Evolutionary conservation across 2,113 vertebrate genomes (phyloP).

Genomic region (Hystrix brachyura): DNA sequence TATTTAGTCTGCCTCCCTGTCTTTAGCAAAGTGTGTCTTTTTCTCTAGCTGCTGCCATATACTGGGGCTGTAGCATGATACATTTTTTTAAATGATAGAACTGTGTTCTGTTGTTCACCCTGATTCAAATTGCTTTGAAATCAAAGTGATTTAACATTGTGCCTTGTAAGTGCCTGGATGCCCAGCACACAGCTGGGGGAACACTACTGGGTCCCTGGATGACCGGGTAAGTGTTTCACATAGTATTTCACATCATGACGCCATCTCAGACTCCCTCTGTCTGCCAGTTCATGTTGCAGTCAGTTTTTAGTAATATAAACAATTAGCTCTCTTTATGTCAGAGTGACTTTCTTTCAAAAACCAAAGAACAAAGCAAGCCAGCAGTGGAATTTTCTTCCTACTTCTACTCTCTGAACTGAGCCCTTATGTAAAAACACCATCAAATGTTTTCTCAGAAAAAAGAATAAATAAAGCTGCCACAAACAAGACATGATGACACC

Average conservation of each 20-base stretch:
- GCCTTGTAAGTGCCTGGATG: neutral
- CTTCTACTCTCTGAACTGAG: slow-evolving; percentile 71
- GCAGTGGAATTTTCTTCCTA: slow-evolving; percentile 76
- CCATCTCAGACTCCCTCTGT: slow-evolving; percentile 62
- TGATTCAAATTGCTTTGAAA: slow-evolving; percentile 61
- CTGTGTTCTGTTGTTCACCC: slow-evolving; percentile 39
- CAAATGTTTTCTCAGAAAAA: slow-evolving; percentile 78
- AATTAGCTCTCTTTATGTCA: slow-evolving; percentile 66
- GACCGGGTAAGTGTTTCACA: slow-evolving; percentile 41
- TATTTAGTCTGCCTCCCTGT: fast-evolving
- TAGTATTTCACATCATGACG: slow-evolving; percentile 57
- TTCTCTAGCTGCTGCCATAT: neutral
- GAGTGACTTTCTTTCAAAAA: slow-evolving; percentile 76
- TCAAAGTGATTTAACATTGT: slow-evolving; percentile 63
- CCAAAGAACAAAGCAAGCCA: slow-evolving; percentile 76
- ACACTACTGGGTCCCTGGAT: neutral
- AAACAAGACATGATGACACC: slow-evolving; percentile 68
- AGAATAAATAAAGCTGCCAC: neutral
- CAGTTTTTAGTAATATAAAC: slow-evolving; percentile 76
- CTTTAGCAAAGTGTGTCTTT: slow-evolving; percentile 4
- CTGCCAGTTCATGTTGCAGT: slow-evolving; percentile 23
- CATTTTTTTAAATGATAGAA: slow-evolving; percentile 24
- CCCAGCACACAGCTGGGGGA: slow-evolving; percentile 42
- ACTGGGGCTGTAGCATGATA: neutral
- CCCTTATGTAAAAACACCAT: slow-evolving; percentile 77